phyloP scores from a whole-genome alignment of 2,113 vertebrate genomes.

The Stegostoma tigrinum region DNA sequence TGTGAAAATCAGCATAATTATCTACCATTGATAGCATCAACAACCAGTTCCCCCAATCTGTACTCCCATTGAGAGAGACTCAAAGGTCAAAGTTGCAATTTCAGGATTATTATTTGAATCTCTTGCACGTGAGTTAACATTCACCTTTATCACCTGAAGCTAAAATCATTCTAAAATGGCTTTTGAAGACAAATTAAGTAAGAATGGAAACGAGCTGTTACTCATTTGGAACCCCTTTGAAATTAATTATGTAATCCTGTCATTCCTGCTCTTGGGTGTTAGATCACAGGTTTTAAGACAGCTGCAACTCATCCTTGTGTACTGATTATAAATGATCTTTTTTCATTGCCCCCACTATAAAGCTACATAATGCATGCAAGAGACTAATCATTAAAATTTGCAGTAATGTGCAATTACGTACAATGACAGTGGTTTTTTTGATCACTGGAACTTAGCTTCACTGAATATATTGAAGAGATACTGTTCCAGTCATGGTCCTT shows the following conservation, averaged over 20 bases:
- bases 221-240: not conserved
- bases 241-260: conserved; percentile 14
- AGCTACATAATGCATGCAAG: not conserved
- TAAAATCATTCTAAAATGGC: not conserved
- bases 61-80: not conserved
- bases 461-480: not conserved
- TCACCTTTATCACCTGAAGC: not conserved
- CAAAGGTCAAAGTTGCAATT: not conserved
- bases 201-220: not conserved
- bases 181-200: not conserved
- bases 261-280: not conserved
- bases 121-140: not conserved
- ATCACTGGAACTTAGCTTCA: not conserved
- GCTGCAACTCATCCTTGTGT: not conserved
- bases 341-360: not conserved
- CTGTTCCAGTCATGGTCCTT: no score
- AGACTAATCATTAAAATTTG: not conserved
- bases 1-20: not conserved
- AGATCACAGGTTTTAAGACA: conserved; percentile 15
- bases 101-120: not conserved
- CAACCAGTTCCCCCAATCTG: not conserved
- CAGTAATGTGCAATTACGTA: not conserved
- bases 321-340: not conserved
- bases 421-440: not conserved
- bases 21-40: not conserved